Evolutionary conservation across 2,113 vertebrate genomes (phyloP).

Genomic region (Chionodraco myersi): DNA sequence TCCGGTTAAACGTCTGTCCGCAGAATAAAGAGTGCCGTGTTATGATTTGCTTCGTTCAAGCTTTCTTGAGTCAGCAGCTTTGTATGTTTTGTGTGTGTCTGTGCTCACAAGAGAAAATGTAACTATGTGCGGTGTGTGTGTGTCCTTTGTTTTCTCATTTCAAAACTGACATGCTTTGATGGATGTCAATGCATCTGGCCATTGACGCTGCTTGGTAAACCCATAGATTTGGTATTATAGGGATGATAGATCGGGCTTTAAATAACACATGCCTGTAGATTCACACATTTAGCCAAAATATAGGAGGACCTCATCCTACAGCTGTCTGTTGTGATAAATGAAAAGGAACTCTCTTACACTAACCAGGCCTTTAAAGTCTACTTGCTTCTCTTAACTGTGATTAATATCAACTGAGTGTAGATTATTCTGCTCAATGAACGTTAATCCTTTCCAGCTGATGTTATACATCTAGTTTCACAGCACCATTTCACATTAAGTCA

Average conservation of each 20-base stretch:
- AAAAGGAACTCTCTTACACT: constrained; percentile 29
- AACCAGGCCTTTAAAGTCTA: constrained; percentile 41
- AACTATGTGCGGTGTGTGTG: constrained; percentile 12
- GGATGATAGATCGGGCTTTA: constrained; percentile 63
- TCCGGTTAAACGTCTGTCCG: background rate
- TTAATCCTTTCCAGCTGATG: background rate
- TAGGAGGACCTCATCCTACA: constrained; percentile 47
- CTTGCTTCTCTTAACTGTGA: background rate
- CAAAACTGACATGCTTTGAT: constrained; percentile 58
- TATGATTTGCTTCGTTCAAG: constrained; percentile 35
- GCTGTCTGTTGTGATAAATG: constrained; percentile 69
- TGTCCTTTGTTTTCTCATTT: constrained; percentile 65
- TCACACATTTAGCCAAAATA: constrained; percentile 40
- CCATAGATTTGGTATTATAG: constrained; percentile 63
- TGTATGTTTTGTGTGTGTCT: constrained; percentile 36
- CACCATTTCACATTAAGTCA: background rate
- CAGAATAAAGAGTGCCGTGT: constrained; percentile 29
- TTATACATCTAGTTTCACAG: background rate
- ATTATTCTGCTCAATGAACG: background rate
- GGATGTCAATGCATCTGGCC: constrained; percentile 54
- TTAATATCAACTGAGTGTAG: background rate
- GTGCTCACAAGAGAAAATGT: constrained; percentile 44
- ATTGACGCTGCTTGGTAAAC: constrained; percentile 59
- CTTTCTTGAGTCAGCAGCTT: constrained; percentile 48
- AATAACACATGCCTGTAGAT: constrained; percentile 54